These are phyloP conservation scores for Hydractinia symbiolongicarpus DNA, from an alignment of 30 jellyfish, hydroid and myxozoan genomes.

Conservation along the genomic window DNA sequence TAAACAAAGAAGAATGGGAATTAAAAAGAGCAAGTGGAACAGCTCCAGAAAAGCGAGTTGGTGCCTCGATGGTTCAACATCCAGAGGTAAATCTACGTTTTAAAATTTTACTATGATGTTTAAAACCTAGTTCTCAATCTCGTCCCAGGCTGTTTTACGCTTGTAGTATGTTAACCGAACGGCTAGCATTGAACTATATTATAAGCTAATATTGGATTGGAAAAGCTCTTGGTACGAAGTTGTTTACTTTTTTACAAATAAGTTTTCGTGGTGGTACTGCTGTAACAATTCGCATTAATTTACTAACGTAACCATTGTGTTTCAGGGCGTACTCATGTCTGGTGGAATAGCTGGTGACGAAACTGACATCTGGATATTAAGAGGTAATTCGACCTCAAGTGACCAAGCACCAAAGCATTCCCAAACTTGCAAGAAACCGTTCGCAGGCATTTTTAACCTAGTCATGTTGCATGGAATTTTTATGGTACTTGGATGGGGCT, in stretches of 20 bases:
- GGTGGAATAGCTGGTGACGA: neutral
- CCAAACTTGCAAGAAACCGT: slow-evolving; percentile 20
- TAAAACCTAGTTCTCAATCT: no score
- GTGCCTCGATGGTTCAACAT: slow-evolving; percentile 6
- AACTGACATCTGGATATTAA: slow-evolving; percentile 36
- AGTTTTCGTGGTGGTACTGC: no score
- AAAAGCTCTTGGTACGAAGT: no score
- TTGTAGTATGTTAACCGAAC: no score
- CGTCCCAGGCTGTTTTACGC: no score
- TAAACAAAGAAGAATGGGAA: slow-evolving; percentile 4
- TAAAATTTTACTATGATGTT: neutral
- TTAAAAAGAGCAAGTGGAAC: neutral
- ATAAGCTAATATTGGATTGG: no score
- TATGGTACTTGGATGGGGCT: slow-evolving; percentile 58
- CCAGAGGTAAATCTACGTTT: neutral
- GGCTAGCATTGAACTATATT: no score
- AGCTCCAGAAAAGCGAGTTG: slow-evolving; percentile 13
- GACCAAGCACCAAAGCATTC: slow-evolving; percentile 37
- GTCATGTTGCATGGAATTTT: slow-evolving; percentile 49
- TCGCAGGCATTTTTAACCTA: slow-evolving; percentile 20
- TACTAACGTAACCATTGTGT: no score
- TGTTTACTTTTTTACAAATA: no score
- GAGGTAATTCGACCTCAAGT: slow-evolving; percentile 39
- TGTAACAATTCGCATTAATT: no score
- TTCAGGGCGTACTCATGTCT: slow-evolving; percentile 11